Percentiles rank a stretch among this genome's conserved stretches.
Conservation (phyloP, 1,140 invertebrate genomes). For the Nephila pilipes region DNA sequence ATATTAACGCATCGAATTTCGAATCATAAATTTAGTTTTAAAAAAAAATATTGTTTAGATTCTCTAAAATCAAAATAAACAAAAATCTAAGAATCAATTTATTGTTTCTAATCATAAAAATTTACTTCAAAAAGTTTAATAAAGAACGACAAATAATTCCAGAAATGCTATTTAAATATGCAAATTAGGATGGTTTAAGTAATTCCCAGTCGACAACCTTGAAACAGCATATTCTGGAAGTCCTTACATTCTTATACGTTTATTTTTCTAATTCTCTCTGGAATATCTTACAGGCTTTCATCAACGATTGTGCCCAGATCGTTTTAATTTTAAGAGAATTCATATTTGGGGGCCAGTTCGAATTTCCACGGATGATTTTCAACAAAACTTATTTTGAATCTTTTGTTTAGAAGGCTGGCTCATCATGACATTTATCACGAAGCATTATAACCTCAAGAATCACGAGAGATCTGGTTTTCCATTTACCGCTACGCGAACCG, state of each 20-base stretch:
- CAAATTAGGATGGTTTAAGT: neutral
- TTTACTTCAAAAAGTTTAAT: too few relatives aligned
- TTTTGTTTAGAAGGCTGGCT: neutral
- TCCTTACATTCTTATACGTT: too few relatives aligned
- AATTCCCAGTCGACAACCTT: neutral
- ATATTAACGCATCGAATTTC: neutral
- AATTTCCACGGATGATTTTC: neutral
- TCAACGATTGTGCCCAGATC: too few relatives aligned
- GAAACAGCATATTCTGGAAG: neutral
- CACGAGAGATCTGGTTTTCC: conserved; percentile 49
- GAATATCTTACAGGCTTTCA: neutral
- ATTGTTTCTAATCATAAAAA: neutral
- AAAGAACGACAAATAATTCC: too few relatives aligned
- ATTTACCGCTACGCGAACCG: conserved; percentile 73
- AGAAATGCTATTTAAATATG: neutral
- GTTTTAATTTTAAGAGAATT: too few relatives aligned
- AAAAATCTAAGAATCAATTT: neutral
- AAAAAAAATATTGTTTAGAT: neutral
- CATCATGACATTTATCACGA: conserved; percentile 3
- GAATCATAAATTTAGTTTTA: neutral
- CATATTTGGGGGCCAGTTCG: neutral
- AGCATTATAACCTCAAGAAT: neutral
- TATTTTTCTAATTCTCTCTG: neutral
- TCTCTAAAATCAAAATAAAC: neutral
- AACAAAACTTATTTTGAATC: neutral